Evolutionary conservation across 2,797 vertebrate species (phyloP), one percentile per base, ranked within the genome.

Genomic region (Thalassophryne amazonica): DNA sequence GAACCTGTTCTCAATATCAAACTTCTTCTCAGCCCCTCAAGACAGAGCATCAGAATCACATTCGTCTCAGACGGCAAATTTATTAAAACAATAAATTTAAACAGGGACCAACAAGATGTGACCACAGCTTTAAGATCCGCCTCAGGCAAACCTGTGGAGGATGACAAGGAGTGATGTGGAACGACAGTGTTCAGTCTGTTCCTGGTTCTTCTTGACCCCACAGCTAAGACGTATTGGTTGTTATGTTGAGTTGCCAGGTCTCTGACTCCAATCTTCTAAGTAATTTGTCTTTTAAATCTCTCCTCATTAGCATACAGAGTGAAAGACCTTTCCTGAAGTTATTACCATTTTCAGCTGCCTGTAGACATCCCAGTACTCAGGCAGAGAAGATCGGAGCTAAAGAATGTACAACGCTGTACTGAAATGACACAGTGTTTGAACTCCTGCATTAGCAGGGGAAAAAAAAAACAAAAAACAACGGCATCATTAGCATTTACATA

Each of bases 231-330:
- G 61, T 53, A 55, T 58, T 45, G 42, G 69, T 37, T 72, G 60
- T 65, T 61, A 64, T 54, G 68, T 42, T 46, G 50, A 74, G 76
- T 58, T 13, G 25, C 19, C 34, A 53, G 77, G 71, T 42, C 69
- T n/a, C 68, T 68, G 75, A 77, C 77, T 79, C 64, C 75, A 80
- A 76, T 85, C 73, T 77, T 52, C 63, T 18, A 24, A 69, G 57
- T 73, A 72, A 84, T 81, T 74, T 75, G 55, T 65, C 48, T 59
- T 76, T 80, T 83, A 60, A 72, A 41, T 74, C 65, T 60, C 28
- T 59, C 33, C 72, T 80, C 69, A 84, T 84, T 81, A 81, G 47
- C 79, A 82, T 73, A 66, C 58, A 75, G 72, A 80, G 69, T 72
- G 56, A 51, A 63, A 29, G 65, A 60, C 62, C 56, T 76, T 80